Evolutionary conservation across 2,888 invertebrate genomes (phyloP).

Genomic region (Hydrotaea diabolus): DNA sequence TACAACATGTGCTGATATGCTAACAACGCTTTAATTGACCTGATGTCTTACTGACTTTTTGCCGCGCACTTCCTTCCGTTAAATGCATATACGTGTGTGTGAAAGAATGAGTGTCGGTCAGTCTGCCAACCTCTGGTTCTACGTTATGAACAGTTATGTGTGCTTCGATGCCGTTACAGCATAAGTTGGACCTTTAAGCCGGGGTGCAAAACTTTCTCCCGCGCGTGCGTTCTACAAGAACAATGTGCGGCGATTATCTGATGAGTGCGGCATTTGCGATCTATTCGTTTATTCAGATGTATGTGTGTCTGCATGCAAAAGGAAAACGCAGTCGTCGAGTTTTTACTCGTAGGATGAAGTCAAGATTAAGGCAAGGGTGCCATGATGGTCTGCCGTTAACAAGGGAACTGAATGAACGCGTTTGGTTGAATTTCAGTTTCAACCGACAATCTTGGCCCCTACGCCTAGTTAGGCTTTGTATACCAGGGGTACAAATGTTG

Average conservation of each 20-base stretch:
- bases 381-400: no score
- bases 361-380: no score
- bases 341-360: no score
- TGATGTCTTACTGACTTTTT: slow-evolving; percentile 39
- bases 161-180: background rate
- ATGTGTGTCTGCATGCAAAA: no score
- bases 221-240: background rate
- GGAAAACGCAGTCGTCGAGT: no score
- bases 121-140: background rate
- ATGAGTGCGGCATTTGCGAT: background rate
- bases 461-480: no score
- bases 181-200: background rate
- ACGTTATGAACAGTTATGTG: background rate
- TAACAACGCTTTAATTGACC: slow-evolving; percentile 9
- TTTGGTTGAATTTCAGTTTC: no score
- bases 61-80: slow-evolving; percentile 14
- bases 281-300: no score
- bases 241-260: background rate
- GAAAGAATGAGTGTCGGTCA: background rate
- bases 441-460: no score
- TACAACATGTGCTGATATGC: background rate
- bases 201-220: background rate
- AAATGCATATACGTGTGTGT: background rate
- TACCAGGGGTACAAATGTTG: no score
- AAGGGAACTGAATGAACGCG: no score